Base-by-base conservation (phyloP, 2,113 vertebrate species). In the Phaethon lepturus region DNA sequence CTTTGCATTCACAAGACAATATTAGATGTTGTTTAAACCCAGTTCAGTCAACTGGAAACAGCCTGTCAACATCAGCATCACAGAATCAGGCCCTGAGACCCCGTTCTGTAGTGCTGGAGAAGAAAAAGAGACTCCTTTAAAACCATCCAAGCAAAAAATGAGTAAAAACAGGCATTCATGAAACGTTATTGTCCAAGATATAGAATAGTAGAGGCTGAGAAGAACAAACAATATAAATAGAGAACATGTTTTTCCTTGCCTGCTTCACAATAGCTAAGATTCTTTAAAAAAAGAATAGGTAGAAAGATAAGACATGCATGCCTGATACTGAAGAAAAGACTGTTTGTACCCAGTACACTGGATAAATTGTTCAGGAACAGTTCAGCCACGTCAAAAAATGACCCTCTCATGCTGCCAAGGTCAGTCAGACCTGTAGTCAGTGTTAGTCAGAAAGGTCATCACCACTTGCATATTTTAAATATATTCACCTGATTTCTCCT, bases 331-430 rank as follows among this genome's bases (percentile, higher is more conserved):
- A 97, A 98, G 95, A 97, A 98, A 98, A 97, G 96, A 97, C 94
- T 95, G 92, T 98, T 98, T 98, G 97, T 98, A 98, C 96, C 87
- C 56, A 93, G 93, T 77, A 95, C 73, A 59, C 87, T 88, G 96
- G 78, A 97, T 90, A 97, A 97, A 98, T 96, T 98, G 97, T 98
- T 98, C 94, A 94, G 91, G 96, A 98, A 97, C 94, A 98, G 95
- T 97, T 98, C 96, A 98, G 92, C 88, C 96, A 97, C 95, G 97
- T 97, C 97, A 97, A 97, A 95, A 96, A 93, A 96, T 73, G 94
- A 97, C 91, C 96, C 93, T 96, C 94, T 90, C 95, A 26, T 67
- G 89, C 62, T 97, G 95, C 96, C 97, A 98, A 97, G 95, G 97
- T 97, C 97, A 97, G 66, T 68, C 71, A 97, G 91, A 97, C 96